These are phyloP conservation scores for Cataglyphis hispanica DNA, from an alignment of 1,140 invertebrate genomes.

Conservation along the genomic window DNA sequence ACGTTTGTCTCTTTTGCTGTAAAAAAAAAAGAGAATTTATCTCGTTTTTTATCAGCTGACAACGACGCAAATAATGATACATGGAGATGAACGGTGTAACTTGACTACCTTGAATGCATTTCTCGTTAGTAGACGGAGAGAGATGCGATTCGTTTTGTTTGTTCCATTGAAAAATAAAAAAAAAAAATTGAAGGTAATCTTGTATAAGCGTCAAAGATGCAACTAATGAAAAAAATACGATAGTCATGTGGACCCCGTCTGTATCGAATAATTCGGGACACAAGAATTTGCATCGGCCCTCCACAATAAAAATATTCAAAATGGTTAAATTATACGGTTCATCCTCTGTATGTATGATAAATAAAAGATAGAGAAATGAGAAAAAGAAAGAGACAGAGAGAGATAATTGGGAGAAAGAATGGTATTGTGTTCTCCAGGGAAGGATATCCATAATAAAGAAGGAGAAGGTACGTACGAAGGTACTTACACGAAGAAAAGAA, in stretches of 20 bases:
- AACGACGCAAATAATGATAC: neutral
- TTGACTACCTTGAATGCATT: neutral
- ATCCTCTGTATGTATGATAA: slow-evolving; percentile 25
- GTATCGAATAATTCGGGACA: slow-evolving; percentile 6
- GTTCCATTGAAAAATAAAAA: neutral
- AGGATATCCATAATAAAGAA: slow-evolving; percentile 31
- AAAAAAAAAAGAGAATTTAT: neutral
- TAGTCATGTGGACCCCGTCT: neutral
- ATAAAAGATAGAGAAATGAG: neutral
- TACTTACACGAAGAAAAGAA: too few species aligned
- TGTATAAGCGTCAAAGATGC: neutral
- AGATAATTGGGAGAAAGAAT: neutral
- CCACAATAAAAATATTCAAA: slow-evolving; percentile 25
- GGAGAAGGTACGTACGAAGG: neutral
- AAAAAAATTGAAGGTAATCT: neutral
- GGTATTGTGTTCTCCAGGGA: slow-evolving; percentile 12
- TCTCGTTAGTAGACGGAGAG: neutral
- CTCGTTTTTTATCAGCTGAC: neutral
- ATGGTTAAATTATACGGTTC: slow-evolving; percentile 41
- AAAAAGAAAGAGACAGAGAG: slow-evolving; percentile 3
- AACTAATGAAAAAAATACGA: neutral
- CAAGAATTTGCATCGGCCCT: slow-evolving; percentile 20
- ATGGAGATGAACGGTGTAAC: neutral
- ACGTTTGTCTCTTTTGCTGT: neutral
- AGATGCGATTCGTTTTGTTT: neutral